Base-by-base conservation (phyloP, 2,888 invertebrate genomes). In the Rotaria socialis region DNA sequence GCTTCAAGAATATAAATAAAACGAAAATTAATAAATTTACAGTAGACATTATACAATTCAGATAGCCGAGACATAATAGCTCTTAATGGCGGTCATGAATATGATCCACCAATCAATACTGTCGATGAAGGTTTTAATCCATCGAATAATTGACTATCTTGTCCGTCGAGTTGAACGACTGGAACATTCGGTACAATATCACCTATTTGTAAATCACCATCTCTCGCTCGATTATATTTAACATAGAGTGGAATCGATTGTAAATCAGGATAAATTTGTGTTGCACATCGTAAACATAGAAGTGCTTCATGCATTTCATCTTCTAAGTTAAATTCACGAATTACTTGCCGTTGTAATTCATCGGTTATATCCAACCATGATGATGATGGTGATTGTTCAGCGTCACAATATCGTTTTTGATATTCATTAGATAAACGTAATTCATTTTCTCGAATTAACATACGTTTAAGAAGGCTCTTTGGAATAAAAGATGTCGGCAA, bases 41-140 rank as follows among this genome's bases (percentile, higher is more conserved):
- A n/a, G 47, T 80, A 80, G 2, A 11, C 10, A 24, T 24, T 47
- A 47, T 80, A 80, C 4, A 80, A n/a, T 14, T 80, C 47, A 35
- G 35, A 67, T 67, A 67, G 35, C 35, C 27, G 67, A 10, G 43
- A 14, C n/a, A 80, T 80, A 43, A 80, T 80, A 24, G 43, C 47
- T 80, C 80, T 43, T 80, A 80, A n/a, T 80, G 80, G 80, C n/a
- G 80, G 80, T 80, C 80, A 80, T 47, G 80, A 80, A 47, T 80
- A 80, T 47, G 80, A 80, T 24, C 80, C 80, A 47, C 80, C 19
- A n/a, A 80, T 80, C 0, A 80, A 14, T 43, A 80, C 80, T 11
- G 47, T 80, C 47, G 80, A 22, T 47, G 80, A 47, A 22, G 43
- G n/a, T 80, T 80, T 24, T 24, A 80, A 47, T 47, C 80, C 47